Evolutionary conservation across 2,797 vertebrate species (phyloP).

Genomic region (Molossus alvarezi): DNA sequence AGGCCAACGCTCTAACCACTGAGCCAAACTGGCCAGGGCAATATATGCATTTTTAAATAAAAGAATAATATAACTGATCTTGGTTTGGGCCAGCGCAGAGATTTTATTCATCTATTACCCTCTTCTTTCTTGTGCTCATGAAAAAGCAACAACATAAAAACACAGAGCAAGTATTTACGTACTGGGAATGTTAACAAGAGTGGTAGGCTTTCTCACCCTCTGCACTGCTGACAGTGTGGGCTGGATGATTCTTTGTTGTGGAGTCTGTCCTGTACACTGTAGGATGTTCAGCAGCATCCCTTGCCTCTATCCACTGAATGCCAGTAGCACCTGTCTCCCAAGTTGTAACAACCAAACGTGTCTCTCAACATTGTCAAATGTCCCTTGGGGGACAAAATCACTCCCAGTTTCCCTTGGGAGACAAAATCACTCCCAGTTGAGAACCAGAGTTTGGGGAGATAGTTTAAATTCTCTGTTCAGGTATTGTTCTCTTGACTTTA

Average conservation of each 20-base stretch:
- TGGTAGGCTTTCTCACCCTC: background rate
- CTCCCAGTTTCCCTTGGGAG: background rate
- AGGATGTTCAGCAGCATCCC: too few species aligned
- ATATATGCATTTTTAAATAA: background rate
- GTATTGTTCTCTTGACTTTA: background rate
- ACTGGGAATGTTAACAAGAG: background rate
- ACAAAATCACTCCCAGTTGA: background rate
- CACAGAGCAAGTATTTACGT: background rate
- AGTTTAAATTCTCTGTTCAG: background rate
- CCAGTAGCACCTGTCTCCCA: background rate
- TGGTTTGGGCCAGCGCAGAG: background rate
- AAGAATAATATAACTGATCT: background rate
- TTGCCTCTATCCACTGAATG: background rate
- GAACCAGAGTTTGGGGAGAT: background rate
- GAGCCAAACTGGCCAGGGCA: background rate
- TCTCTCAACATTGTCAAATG: background rate
- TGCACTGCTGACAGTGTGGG: fast-evolving
- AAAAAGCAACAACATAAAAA: background rate
- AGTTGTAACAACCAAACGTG: background rate
- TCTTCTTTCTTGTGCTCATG: background rate
- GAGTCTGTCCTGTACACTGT: background rate
- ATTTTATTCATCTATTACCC: conserved; percentile 3
- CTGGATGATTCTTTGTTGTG: background rate
- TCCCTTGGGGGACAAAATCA: background rate
- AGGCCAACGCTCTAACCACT: too few species aligned